Percentiles rank a stretch among this genome's conserved stretches.
These are phyloP conservation scores for Crax fasciolata DNA, from an alignment of 2,797 vertebrate species.

Conservation along the genomic window DNA sequence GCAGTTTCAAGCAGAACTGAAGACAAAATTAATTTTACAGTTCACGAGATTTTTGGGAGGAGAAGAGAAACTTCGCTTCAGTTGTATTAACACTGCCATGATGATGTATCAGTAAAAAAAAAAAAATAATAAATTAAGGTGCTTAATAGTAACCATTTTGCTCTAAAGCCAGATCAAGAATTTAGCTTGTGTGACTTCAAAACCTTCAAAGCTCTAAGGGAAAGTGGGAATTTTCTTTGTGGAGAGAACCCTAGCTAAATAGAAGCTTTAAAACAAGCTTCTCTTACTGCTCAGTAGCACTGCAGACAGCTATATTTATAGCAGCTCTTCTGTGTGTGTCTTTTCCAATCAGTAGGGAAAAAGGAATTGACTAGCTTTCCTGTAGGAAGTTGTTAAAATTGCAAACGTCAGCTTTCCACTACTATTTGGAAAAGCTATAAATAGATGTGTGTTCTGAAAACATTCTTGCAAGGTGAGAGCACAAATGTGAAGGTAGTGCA, in stretches of 20 bases:
- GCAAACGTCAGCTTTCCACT: not conserved
- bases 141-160: not conserved
- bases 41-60: slow-evolving; percentile 69
- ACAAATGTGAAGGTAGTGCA: not conserved
- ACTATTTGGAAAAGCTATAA: not conserved
- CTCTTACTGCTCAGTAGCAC: not conserved
- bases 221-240: not conserved
- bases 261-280: not conserved
- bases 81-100: not conserved
- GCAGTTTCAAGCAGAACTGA: slow-evolving; percentile 2
- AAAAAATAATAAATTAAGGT: not conserved
- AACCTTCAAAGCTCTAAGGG: not conserved
- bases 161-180: not conserved
- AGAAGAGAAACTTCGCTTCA: slow-evolving; percentile 51
- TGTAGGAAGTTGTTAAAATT: not conserved
- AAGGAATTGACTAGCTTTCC: not conserved
- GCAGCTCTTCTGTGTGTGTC: not conserved
- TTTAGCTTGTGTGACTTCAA: not conserved
- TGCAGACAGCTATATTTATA: not conserved
- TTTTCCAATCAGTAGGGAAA: not conserved
- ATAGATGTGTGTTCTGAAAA: not conserved
- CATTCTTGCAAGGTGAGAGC: not conserved
- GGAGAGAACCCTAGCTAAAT: not conserved
- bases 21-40: slow-evolving; percentile 53
- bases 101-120: not conserved